Evolutionary conservation across 1,140 invertebrate species (phyloP).

Genomic region (Heliothis virescens): DNA sequence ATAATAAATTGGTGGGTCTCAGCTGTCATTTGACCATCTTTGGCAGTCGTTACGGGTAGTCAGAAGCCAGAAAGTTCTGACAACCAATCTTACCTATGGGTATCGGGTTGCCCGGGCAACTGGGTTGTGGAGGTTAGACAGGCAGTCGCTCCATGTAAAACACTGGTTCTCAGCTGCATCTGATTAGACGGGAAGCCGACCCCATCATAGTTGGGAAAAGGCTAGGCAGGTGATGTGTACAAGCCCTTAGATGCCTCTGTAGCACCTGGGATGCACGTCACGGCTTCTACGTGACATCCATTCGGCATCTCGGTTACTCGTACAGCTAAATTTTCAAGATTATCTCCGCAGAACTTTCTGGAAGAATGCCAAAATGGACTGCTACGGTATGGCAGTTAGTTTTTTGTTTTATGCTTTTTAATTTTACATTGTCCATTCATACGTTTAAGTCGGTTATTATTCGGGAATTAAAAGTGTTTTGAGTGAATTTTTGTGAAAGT

Average conservation of each 20-base stretch:
- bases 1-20: too few species aligned
- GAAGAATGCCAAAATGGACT: slow-evolving; percentile 8
- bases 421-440: slow-evolving; percentile 22
- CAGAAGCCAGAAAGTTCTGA: too few species aligned
- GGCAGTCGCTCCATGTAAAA: too few species aligned
- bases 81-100: too few species aligned
- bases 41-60: too few species aligned
- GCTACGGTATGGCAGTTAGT: slow-evolving; percentile 12
- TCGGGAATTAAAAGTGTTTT: slow-evolving; percentile 4
- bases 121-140: too few species aligned
- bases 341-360: slow-evolving; percentile 32
- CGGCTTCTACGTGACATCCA: slow-evolving; percentile 31
- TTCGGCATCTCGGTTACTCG: slow-evolving; percentile 22
- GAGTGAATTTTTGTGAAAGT: not conserved
- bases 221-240: too few species aligned
- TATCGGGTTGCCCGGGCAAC: too few species aligned
- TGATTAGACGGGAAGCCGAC: too few species aligned
- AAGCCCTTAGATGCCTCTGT: not conserved
- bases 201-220: too few species aligned
- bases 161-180: too few species aligned
- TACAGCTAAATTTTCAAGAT: slow-evolving; percentile 39
- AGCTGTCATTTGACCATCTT: too few species aligned
- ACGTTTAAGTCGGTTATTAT: slow-evolving; percentile 25
- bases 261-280: slow-evolving; percentile 32
- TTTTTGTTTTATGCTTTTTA: slow-evolving; percentile 7